phyloP scores from a whole-genome alignment of 1,140 invertebrate species.

The Cryptotermes secundus region DNA sequence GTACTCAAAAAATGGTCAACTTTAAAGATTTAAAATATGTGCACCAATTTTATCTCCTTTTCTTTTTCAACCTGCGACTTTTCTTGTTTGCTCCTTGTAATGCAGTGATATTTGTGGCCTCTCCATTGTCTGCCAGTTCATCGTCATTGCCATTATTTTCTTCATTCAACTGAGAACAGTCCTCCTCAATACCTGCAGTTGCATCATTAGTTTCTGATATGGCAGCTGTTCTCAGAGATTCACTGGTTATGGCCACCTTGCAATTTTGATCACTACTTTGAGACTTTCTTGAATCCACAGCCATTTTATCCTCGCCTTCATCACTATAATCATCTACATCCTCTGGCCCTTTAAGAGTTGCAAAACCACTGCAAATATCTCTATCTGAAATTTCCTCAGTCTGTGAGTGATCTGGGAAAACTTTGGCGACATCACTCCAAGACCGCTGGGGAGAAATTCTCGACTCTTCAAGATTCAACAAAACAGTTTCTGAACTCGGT shows the following conservation, averaged over 20 bases:
- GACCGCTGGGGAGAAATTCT: not conserved
- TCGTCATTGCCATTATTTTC: not conserved
- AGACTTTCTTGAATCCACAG: not conserved
- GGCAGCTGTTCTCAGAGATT: not conserved
- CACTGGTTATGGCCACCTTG: not conserved
- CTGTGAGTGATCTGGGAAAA: not conserved
- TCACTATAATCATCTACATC: conserved; percentile 4
- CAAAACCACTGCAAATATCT: not conserved
- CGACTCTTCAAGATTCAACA: not conserved
- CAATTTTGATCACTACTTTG: not conserved
- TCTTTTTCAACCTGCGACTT: conserved; percentile 18
- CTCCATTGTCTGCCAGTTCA: not conserved
- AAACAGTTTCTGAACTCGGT: not conserved
- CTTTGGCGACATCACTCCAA: not conserved
- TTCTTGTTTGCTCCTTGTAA: conserved; percentile 21
- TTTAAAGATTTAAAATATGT: not conserved
- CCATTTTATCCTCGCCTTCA: not conserved
- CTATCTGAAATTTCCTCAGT: not conserved
- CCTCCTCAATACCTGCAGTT: not conserved
- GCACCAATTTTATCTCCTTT: conserved; percentile 2
- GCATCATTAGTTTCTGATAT: not conserved
- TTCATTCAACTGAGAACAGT: not conserved
- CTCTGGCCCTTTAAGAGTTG: not conserved
- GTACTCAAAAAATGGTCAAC: not conserved
- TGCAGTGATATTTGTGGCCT: not conserved